phyloP scores from a whole-genome alignment of 2,113 vertebrate species.

The Leucopsar rothschildi region DNA sequence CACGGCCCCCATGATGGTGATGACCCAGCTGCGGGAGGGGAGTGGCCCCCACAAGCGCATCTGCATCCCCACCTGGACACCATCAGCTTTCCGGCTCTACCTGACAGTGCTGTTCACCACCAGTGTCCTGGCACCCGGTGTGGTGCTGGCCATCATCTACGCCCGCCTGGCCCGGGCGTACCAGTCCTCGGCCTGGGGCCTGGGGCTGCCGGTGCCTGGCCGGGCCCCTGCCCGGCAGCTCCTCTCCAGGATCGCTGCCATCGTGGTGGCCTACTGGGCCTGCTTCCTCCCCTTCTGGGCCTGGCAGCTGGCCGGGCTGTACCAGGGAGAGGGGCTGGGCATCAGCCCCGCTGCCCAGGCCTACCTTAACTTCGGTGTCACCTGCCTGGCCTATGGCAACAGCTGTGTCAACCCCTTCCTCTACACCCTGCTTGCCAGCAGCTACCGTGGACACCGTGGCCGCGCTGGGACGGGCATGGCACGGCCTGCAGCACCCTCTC shows the following conservation, averaged over 20 bases:
- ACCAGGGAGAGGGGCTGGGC: conserved; percentile 63
- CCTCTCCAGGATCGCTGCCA: conserved; percentile 77
- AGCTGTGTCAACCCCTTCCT: conserved; percentile 86
- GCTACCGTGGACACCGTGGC: conserved; percentile 61
- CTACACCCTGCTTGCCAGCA: conserved; percentile 79
- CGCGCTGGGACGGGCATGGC: rapidly evolving
- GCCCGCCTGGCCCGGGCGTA: conserved; percentile 66
- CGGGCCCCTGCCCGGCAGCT: conserved; percentile 68
- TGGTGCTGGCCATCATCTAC: conserved; percentile 75
- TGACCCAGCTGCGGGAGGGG: conserved; percentile 77
- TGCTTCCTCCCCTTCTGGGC: conserved; percentile 89
- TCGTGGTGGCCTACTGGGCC: conserved; percentile 80
- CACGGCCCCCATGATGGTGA: conserved; percentile 83
- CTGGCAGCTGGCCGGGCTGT: conserved; percentile 82
- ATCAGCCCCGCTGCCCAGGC: conserved; percentile 70
- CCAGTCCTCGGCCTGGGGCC: not conserved
- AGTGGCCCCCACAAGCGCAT: conserved; percentile 71
- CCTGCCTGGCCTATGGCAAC: conserved; percentile 85
- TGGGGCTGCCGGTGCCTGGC: not conserved
- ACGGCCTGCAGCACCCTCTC: not conserved
- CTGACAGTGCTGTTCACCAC: conserved; percentile 79
- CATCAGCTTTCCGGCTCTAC: conserved; percentile 75
- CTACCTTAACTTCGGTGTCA: conserved; percentile 83
- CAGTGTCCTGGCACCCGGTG: conserved; percentile 73
- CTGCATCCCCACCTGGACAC: conserved; percentile 82